Conservation (phyloP, 2,797 vertebrate species). For the Chloroceryle inda region DNA sequence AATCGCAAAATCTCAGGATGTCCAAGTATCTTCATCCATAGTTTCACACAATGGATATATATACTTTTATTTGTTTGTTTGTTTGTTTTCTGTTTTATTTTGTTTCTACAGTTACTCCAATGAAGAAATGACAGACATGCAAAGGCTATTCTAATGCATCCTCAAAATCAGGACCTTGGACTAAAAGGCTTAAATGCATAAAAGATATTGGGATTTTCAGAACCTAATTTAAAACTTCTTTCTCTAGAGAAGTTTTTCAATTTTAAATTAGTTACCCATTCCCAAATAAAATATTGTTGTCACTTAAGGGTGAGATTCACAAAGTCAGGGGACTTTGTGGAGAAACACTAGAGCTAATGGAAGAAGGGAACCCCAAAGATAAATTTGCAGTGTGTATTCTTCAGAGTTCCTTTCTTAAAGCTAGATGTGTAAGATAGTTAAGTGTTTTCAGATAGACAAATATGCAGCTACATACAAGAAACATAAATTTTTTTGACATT, state of each 20-base stretch:
- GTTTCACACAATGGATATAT: fast-evolving
- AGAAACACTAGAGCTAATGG: not conserved
- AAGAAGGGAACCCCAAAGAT: not conserved
- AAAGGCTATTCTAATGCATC: not conserved
- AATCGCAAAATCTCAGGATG: not conserved
- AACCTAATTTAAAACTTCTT: not conserved
- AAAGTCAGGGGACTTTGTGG: not conserved
- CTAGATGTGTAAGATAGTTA: not conserved
- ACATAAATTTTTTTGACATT: not conserved
- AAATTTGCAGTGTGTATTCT: not conserved
- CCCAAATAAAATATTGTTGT: not conserved
- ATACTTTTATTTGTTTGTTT: not conserved
- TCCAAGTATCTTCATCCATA: not conserved
- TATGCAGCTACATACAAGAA: not conserved
- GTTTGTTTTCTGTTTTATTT: not conserved
- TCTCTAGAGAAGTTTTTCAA: not conserved
- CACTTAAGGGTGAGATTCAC: not conserved
- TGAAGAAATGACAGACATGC: not conserved
- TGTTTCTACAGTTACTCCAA: not conserved
- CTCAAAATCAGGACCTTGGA: not conserved
- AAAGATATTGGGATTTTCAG: not conserved
- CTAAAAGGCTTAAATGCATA: not conserved
- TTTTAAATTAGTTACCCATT: not conserved
- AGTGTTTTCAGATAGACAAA: not conserved
- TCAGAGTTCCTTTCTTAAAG: not conserved